These are phyloP conservation scores for Equus przewalskii DNA, from an alignment of 2,113 vertebrate genomes.

Conservation along the genomic window DNA sequence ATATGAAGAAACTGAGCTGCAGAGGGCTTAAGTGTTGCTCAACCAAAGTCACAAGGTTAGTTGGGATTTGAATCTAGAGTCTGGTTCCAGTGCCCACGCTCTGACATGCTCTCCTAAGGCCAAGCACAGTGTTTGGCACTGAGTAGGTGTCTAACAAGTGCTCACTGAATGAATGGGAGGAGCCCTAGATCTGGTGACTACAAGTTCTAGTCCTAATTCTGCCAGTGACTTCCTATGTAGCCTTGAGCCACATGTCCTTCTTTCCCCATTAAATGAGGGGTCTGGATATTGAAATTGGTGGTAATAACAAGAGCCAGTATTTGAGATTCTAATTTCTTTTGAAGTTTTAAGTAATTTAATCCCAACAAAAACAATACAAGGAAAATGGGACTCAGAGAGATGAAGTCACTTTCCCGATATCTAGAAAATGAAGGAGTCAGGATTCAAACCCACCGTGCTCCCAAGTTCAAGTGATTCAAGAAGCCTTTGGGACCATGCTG, in stretches of 20 bases:
- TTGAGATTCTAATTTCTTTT: neutral
- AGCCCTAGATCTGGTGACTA: neutral
- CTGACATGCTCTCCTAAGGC: neutral
- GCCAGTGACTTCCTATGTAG: neutral
- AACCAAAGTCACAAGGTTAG: neutral
- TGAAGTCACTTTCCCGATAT: neutral
- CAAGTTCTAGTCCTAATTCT: neutral
- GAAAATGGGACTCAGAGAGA: neutral
- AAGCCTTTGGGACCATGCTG: neutral
- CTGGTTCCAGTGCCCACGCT: neutral
- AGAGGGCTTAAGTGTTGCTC: neutral
- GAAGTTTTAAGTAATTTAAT: conserved; percentile 9
- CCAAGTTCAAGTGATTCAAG: neutral
- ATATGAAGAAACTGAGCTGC: neutral
- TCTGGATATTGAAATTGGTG: neutral
- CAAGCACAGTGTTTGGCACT: neutral
- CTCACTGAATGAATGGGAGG: neutral
- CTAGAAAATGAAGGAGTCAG: neutral
- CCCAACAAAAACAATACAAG: neutral
- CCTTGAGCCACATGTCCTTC: neutral
- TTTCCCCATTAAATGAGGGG: neutral
- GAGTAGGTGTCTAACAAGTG: neutral
- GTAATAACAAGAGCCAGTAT: neutral
- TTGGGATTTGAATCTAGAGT: neutral
- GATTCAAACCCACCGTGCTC: neutral